Base-by-base conservation (phyloP, 2,797 vertebrate genomes). In the Manis javanica region DNA sequence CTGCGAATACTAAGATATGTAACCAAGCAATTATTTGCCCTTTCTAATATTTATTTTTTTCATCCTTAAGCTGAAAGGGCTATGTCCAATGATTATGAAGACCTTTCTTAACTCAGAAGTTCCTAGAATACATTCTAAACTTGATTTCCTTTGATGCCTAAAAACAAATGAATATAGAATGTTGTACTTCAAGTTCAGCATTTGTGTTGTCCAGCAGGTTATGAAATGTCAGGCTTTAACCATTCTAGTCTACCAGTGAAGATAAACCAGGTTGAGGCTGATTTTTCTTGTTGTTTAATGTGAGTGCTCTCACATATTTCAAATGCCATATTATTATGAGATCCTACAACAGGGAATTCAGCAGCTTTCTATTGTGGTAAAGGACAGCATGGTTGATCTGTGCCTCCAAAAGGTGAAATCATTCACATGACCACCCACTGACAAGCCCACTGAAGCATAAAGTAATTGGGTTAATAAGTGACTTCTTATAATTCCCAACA, bases 391-490 rank as follows among this genome's bases (percentile, higher is more conserved):
- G 34, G 88, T 72, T 95, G 94, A 84, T 93, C 88, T 96, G 85
- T 34, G 34, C 84, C 69, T 97, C 86, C 87, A 94, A 92, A 95
- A 92, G 59, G 53, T 96, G 51, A 97, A 96, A 95, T 94, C 95
- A 96, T 91, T 96, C 87, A 91, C 79, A 91, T 39, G 69, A 79
- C 92, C 79, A 94, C 87, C 94, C 93, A 97, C 69, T 96, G 96
- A 96, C 94, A 96, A 94, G 94, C 61, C 49, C 74, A 92, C 0
- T 95, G 91, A 96, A 89, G 91, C 91, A 92, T 57, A 89, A 95
- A 95, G 39, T 57, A 89, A 97, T 91, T 6, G 0, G 68, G 91
- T 97, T 97, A 96, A 97, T 96, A 97, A 97, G 66, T 95, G 86
- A 97, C 78, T 79, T 39, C 69, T 92, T 79, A 81, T 92, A 97